A percentile compares a stretch with the other conserved stretches of the same genome.
These are phyloP conservation scores for Spheniscus mendiculus DNA, from an alignment of 2,113 vertebrate species.

Conservation along the genomic window DNA sequence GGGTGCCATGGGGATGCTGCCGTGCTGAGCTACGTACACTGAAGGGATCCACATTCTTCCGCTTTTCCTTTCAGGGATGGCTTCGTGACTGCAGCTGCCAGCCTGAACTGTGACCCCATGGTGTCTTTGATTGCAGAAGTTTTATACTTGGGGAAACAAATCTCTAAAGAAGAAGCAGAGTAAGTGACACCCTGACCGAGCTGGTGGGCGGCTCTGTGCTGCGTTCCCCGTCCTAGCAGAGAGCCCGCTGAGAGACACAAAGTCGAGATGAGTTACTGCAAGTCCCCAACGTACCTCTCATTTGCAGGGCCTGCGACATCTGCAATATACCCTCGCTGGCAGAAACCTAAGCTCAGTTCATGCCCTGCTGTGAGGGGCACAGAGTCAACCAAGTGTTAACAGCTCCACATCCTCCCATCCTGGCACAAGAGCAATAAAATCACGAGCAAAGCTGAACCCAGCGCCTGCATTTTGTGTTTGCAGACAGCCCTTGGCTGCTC, in stretches of 20 bases:
- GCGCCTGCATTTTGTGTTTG: background rate
- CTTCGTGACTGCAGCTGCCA: constrained; percentile 83
- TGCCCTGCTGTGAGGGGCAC: background rate
- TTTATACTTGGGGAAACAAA: constrained; percentile 73
- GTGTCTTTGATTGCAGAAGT: constrained; percentile 81
- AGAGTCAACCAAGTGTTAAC: background rate
- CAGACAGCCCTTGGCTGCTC: background rate
- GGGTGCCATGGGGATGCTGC: background rate
- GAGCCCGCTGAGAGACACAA: background rate
- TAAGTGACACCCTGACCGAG: constrained; percentile 64
- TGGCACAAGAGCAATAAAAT: constrained; percentile 28
- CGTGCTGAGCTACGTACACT: fast-evolving
- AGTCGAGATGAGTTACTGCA: background rate
- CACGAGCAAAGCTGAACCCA: background rate
- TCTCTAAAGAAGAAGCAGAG: constrained; percentile 84
- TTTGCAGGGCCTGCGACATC: constrained; percentile 1
- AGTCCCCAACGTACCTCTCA: fast-evolving
- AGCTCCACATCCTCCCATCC: background rate
- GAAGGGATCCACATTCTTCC: background rate
- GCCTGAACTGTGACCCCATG: constrained; percentile 85
- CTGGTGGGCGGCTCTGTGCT: background rate
- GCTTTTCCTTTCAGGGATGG: constrained; percentile 70
- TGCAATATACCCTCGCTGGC: fast-evolving
- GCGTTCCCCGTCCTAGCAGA: fast-evolving
- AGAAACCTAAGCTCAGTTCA: background rate